Evolutionary conservation across 2,797 vertebrate species (phyloP), one percentile per base, ranked within the genome.

Genomic region (Enteromius mattozi): DNA sequence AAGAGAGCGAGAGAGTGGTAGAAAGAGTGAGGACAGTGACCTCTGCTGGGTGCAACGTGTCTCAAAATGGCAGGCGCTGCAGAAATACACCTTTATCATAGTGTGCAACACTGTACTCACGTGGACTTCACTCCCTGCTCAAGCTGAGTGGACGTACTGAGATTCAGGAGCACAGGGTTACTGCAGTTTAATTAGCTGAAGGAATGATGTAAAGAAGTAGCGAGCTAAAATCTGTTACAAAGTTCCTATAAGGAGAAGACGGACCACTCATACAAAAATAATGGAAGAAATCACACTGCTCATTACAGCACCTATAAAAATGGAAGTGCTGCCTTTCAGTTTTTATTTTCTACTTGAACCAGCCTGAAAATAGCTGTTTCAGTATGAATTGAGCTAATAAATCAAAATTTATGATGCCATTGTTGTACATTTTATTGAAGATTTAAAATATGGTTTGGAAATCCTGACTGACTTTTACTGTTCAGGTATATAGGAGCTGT

Each of bases 21-120:
- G 77, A 80, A 37, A 70, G 59, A 80, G 68, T 77, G 82, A 84
- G 59, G 80, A 86, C 77, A 81, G 85, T 81, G 80, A 81, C 85
- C 82, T 86, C 87, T 86, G 75, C 76, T 84, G 83, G 83, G 54
- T 61, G 83, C 30, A 47, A 7, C 9, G 3, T 45, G 4, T 70
- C 37, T 79, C 66, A 63, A 30, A 78, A 61, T 35, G 5, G 9
- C 45, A 84, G 76, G 35, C 76, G 51, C 30, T 37, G 42, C 35
- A 45, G 24, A 54, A 21, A 72, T 24, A 78, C 47, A 49, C 12
- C 12, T 42, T 40, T 6, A 56, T 24, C 68, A 33, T 12, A n/a
- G 77, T 12, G 0, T 47, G 59, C 27, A 40, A 42, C 51, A 72
- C 6, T 17, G 19, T 12, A 12, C 69, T 61, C 3, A 7, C 9